Evolutionary conservation across 2,888 invertebrate species (phyloP).

Genomic region (Epinotia brunnichana): DNA sequence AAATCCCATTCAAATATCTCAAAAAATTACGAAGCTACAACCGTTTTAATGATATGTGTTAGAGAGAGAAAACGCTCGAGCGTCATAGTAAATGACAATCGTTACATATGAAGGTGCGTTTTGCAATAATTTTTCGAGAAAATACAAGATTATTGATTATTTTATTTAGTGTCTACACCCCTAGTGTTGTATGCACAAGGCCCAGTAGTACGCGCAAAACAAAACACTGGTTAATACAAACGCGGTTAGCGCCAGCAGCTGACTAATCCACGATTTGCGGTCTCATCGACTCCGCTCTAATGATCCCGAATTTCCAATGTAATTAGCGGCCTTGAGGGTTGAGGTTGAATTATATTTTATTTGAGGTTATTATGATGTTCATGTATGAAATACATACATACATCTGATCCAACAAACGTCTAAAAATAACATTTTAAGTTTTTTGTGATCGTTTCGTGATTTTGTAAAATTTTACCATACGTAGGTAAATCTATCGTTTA

Average conservation of each 20-base stretch:
- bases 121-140: no score
- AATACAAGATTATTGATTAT: no score
- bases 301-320: conserved; percentile 15
- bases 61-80: no score
- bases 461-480: no score
- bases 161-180: no score
- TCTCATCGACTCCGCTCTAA: conserved; percentile 19
- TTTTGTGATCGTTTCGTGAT: neutral
- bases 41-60: no score
- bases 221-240: conserved; percentile 21
- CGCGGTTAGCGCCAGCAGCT: neutral
- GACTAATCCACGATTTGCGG: conserved; percentile 29
- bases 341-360: neutral
- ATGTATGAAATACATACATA: neutral
- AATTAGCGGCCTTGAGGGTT: conserved; percentile 7
- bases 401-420: neutral
- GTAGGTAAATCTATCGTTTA: no score
- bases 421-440: neutral
- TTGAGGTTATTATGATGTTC: neutral
- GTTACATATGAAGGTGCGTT: no score
- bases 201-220: conserved; percentile 9
- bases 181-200: neutral
- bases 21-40: no score
- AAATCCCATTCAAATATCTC: no score
- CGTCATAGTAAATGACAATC: no score